Evolutionary conservation across 2,113 vertebrate species (phyloP), one percentile per base, ranked within the genome.

Genomic region (Myxocyprinus asiaticus): DNA sequence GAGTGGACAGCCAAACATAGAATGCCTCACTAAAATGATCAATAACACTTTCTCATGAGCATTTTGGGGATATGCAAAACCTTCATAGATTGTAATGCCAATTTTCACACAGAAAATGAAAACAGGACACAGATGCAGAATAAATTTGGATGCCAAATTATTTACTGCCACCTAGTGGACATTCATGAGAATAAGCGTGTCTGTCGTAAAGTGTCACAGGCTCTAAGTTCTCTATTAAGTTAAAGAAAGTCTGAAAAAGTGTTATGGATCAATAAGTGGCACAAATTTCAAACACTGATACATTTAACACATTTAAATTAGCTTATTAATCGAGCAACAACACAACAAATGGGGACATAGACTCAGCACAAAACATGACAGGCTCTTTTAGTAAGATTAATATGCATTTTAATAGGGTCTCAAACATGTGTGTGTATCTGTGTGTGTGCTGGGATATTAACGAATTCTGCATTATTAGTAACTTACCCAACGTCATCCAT

Each of bases 401-500:
- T 65, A 53, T 56, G 47, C 62, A 53, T 22, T 15, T 33, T 33
- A 33, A 33, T 33, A 33, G 22, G 22, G 22, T 33, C 22, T 73
- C 50, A n/a, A 65, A 42, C 64, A 14, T 65, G 59, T 53, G 22
- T 53, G 2, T 47, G 15, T 17, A 9, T 66, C 7, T 58, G 43
- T 47, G 3, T 71, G 67, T 58, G 17, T 77, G 5, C 75, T 64
- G 7, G 17, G n/a, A n/a, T 14, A 22, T 79, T 15, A 77, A 22
- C 10, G 48, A 74, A 70, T 77, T 11, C 53, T 59, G 51, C 53
- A 69, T 69, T 58, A 67, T 70, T 79, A 71, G 43, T 78, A 83
- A 90, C 96, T 96, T 94, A 99, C 98, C 98, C 97, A 4, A 95
- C 94, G 81, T 98, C 97, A 90, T 96, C 97, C 97, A 99, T 99